Percentiles rank a stretch among this genome's conserved stretches.
Conservation (phyloP, 2,797 vertebrate species). For the Chiloscyllium punctatum region DNA sequence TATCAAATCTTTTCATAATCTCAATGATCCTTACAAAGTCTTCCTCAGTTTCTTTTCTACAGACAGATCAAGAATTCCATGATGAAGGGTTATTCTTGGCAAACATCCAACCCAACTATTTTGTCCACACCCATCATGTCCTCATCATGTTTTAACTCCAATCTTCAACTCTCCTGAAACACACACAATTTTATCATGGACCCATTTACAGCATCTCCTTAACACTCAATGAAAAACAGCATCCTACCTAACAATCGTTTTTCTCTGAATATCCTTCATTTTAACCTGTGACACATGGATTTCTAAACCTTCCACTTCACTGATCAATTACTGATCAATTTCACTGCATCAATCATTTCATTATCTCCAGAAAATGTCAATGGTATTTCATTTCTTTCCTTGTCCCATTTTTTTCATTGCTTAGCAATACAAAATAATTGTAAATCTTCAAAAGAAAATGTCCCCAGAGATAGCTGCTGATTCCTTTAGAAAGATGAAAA, state of each 20-base stretch:
- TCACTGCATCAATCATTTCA: neutral
- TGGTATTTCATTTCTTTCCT: neutral
- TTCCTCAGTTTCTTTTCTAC: neutral
- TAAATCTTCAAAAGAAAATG: neutral
- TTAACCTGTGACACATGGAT: neutral
- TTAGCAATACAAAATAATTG: neutral
- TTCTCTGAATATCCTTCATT: too few species aligned
- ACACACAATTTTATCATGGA: neutral
- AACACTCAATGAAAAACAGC: neutral
- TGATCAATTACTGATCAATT: neutral
- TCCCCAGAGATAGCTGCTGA: neutral
- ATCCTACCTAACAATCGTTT: neutral
- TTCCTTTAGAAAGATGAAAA: constrained; percentile 15
- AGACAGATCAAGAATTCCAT: neutral
- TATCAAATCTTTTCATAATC: neutral
- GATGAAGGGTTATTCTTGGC: neutral
- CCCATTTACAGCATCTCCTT: neutral
- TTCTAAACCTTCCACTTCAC: neutral
- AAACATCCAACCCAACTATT: neutral
- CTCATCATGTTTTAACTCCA: too few species aligned
- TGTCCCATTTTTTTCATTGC: neutral
- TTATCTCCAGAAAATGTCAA: neutral
- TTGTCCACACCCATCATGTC: neutral
- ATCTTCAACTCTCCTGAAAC: neutral
- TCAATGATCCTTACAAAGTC: neutral